Evolutionary conservation across 1,140 invertebrate genomes (phyloP), one percentile per base, ranked within the genome.

Genomic region (Drosophila mauritiana): DNA sequence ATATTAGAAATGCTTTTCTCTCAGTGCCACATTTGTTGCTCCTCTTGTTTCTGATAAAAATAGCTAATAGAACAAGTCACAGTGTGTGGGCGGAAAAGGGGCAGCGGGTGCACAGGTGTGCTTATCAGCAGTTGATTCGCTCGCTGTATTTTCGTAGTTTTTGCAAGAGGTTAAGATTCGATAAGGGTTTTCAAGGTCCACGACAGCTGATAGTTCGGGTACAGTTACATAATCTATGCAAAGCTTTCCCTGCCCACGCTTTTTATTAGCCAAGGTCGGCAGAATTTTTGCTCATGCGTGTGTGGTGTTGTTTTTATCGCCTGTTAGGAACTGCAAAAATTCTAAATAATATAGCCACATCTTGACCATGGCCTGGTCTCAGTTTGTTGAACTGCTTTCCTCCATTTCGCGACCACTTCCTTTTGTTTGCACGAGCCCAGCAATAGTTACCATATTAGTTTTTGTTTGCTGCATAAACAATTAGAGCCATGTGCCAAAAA

Each of bases 141-240:
- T 78, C 56, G 10, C 43, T 36, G 54, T 45, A 53, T 65, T 88
- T 88, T 79, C 53, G 76, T 89, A 89, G 84, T 89, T 89, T 89
- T 89, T 62, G 83, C 84, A 84, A 89, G 84, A 89, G 84, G 84
- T 89, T 67, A 89, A 89, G 88, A 89, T 89, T 89, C 85, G 84
- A 89, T 89, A 89, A 89, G 77, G 69, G 56, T 69, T 80, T 89
- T 89, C 84, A 89, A 84, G 84, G 84, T 89, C 58, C 68, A 15
- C 53, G n/a, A 58, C 54, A 59, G 37, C 73, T 61, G 62, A 75
- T 68, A 65, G 75, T 77, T 77, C 78, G 42, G 49, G 46, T 64
- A 62, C 56, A 73, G 48, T 88, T 83, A 88, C 70, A 88, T 81
- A 88, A 88, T 83, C 42, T 67, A 46, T 48, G 58, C 48, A 63